Conservation (phyloP, 2,888 invertebrate genomes). For the Drosophila nr. perissopoda region DNA sequence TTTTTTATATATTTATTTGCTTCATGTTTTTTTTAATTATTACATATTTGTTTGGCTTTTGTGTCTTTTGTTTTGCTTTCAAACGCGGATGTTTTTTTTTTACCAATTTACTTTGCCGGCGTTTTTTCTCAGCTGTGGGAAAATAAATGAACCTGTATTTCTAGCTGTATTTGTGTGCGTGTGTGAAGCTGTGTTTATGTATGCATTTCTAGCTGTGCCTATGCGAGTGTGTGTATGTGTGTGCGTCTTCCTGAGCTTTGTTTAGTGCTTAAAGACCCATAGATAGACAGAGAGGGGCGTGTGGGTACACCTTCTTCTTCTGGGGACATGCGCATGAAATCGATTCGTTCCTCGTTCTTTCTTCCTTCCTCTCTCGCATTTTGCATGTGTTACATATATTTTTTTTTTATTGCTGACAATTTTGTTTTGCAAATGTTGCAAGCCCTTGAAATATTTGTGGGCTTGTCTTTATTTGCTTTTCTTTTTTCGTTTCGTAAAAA, state of each 20-base stretch:
- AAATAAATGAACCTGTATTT: background rate
- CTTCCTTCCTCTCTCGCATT: background rate
- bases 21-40: slow-evolving; percentile 29
- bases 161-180: background rate
- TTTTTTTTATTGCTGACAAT: slow-evolving; percentile 36
- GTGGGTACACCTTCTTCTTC: slow-evolving; percentile 30
- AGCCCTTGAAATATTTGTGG: slow-evolving; percentile 64
- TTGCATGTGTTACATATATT: slow-evolving; percentile 25
- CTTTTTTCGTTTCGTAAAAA: slow-evolving; percentile 1
- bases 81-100: slow-evolving; percentile 74
- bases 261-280: background rate
- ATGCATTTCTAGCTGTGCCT: background rate
- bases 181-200: background rate
- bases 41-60: slow-evolving; percentile 38
- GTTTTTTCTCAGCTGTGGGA: slow-evolving; percentile 1
- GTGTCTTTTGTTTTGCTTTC: slow-evolving; percentile 28
- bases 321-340: slow-evolving; percentile 70
- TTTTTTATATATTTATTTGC: slow-evolving; percentile 47
- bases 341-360: slow-evolving; percentile 59
- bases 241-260: slow-evolving; percentile 26
- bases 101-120: slow-evolving; percentile 48
- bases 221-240: background rate
- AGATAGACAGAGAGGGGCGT: background rate
- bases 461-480: slow-evolving; percentile 24
- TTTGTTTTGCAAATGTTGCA: slow-evolving; percentile 62